These are phyloP conservation scores for Melanerpes aurifrons DNA, from an alignment of 2,113 vertebrate species.

Conservation along the genomic window DNA sequence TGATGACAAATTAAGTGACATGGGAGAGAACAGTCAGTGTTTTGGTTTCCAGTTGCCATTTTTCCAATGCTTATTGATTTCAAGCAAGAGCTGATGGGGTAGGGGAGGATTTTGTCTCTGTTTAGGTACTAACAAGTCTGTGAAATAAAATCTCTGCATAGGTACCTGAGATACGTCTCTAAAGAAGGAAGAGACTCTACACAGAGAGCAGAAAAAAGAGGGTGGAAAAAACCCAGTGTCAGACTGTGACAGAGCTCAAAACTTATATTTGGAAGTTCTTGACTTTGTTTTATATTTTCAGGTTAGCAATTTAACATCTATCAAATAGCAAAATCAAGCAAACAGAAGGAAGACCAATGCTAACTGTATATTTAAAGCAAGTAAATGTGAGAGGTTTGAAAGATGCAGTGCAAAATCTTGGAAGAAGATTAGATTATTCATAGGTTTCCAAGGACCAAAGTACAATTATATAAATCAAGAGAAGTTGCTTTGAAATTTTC, in stretches of 20 bases:
- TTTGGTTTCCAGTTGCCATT: not conserved
- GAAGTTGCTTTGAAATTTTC: not conserved
- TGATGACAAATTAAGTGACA: not conserved
- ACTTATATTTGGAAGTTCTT: not conserved
- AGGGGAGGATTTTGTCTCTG: not conserved
- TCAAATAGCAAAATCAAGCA: not conserved
- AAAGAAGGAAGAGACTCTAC: not conserved
- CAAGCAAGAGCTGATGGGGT: not conserved
- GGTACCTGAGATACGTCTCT: not conserved
- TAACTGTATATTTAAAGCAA: not conserved
- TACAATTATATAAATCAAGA: not conserved
- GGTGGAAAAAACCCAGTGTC: not conserved
- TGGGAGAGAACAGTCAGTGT: not conserved
- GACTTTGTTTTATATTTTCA: not conserved
- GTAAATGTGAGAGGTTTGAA: not conserved
- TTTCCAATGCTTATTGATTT: not conserved
- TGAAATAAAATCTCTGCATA: not conserved
- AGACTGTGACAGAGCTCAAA: not conserved
- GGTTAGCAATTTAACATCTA: not conserved
- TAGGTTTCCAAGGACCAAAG: not conserved
- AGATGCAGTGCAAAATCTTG: not conserved
- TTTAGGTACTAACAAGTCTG: not conserved
- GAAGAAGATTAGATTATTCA: not conserved
- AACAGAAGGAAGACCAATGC: not conserved
- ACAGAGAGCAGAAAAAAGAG: not conserved